Evolutionary conservation across 2,888 invertebrate genomes (phyloP), one percentile per base, ranked within the genome.

Genomic region (Psylliodes chrysocephalus): DNA sequence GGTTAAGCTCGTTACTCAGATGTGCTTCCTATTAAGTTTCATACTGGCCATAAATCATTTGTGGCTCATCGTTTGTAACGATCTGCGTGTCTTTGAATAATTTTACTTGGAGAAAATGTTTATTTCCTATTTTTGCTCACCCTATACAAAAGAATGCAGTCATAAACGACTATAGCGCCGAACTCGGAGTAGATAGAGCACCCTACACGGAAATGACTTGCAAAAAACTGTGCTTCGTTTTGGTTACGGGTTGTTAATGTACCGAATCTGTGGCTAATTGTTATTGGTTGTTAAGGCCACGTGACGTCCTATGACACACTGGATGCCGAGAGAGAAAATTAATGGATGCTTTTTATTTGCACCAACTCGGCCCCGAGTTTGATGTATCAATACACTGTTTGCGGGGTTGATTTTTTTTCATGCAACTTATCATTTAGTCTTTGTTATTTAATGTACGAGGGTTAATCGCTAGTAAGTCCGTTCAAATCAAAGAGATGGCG

Each of bases 261-360:
- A 79, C 76, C 80, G 78, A 76, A 78, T 77, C 82, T 79, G 79
- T 81, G 77, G 78, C 81, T 81, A 82, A 82, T 82, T 82, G 81
- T 81, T 81, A 81, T 81, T 79, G 80, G 79, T 77, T 79, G 79
- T 80, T 79, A 79, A 80, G 61, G 81, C 81, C 81, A 81, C 81
- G 80, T 78, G 81, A 78, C 81, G 73, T 60, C 33, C 61, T 72
- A 74, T 70, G 77, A 76, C 75, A 77, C 51, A 54, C 73, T 71
- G 71, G 69, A 66, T 67, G 62, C 68, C 73, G 74, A 76, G 75
- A 68, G 67, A 73, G 66, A 73, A n/a, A n/a, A 75, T 76, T 75
- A 75, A 78, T 78, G 74, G 70, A 46, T 44, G 53, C 46, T 59
- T 56, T 63, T 49, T 49, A 28, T 49, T 49, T 59, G 35, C 40